Evolutionary conservation across 2,797 vertebrate species (phyloP).

Genomic region (Emydoidea blandingii): DNA sequence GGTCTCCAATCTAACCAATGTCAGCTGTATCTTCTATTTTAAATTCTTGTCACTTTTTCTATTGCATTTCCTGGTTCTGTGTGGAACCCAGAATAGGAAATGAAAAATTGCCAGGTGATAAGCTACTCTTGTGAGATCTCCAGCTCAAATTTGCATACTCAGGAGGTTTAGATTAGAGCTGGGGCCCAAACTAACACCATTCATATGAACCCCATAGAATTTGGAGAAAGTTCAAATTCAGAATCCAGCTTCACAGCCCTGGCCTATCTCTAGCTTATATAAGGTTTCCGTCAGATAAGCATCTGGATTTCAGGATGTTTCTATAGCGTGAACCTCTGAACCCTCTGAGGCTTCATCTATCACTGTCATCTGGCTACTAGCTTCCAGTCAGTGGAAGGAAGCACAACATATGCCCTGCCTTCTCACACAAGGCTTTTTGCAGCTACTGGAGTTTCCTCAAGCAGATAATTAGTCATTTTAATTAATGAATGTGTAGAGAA

Average conservation of each 20-base stretch:
- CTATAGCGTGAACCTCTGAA: background rate
- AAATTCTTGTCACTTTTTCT: too few species aligned
- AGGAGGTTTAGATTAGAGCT: background rate
- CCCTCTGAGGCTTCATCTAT: background rate
- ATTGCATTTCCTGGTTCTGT: too few species aligned
- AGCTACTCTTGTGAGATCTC: background rate
- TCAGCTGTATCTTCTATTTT: too few species aligned
- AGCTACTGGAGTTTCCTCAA: background rate
- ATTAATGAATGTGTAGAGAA: background rate
- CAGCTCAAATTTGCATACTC: background rate
- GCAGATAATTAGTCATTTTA: conserved; percentile 1
- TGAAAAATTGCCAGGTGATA: background rate
- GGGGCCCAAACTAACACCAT: background rate
- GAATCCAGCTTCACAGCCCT: background rate
- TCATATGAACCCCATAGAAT: background rate
- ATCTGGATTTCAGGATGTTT: background rate
- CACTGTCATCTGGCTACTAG: background rate
- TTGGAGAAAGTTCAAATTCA: background rate
- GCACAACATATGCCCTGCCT: background rate
- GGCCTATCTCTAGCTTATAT: accelerated
- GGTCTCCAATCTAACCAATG: too few species aligned
- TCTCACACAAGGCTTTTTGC: background rate
- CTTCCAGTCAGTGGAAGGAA: background rate
- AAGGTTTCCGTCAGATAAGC: accelerated
- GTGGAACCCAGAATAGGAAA: too few species aligned